phyloP scores from a whole-genome alignment of 2,113 vertebrate genomes.

The Scortum barcoo region DNA sequence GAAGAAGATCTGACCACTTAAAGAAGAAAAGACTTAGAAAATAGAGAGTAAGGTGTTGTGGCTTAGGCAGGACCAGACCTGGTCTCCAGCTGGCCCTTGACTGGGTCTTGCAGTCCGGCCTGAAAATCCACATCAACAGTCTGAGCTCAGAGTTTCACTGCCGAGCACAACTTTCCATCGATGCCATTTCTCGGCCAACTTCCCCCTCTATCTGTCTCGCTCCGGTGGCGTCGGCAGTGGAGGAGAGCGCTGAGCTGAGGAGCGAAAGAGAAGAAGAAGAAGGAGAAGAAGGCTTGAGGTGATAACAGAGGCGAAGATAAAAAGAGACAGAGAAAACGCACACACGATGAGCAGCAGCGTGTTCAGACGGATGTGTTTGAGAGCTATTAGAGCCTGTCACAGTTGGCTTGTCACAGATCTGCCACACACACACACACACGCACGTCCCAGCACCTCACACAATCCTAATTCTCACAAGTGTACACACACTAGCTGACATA shows the following conservation, averaged over 20 bases:
- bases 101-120: too few species aligned
- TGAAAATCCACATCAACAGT: too few species aligned
- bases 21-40: too few species aligned
- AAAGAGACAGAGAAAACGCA: slow-evolving; percentile 49
- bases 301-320: slow-evolving; percentile 70
- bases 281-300: slow-evolving; percentile 43
- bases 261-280: slow-evolving; percentile 33
- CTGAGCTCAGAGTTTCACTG: slow-evolving; percentile 26
- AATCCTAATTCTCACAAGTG: slow-evolving; percentile 60
- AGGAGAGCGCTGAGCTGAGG: slow-evolving; percentile 39
- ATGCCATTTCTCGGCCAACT: slow-evolving; percentile 56
- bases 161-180: slow-evolving; percentile 38
- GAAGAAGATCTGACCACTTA: too few species aligned
- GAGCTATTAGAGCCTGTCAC: slow-evolving; percentile 76
- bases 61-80: too few species aligned
- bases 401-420: slow-evolving; percentile 63
- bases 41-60: too few species aligned
- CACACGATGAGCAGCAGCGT: slow-evolving; percentile 45
- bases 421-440: slow-evolving; percentile 20
- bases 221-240: slow-evolving; percentile 44
- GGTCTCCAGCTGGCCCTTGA: too few species aligned
- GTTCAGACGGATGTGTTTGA: slow-evolving; percentile 65
- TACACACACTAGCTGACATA: slow-evolving; percentile 55
- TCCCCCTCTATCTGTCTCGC: slow-evolving; percentile 64
- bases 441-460: slow-evolving; percentile 34